These are phyloP conservation scores for Lepidonotus clava DNA, from an alignment of 2,888 invertebrate species.

Conservation along the genomic window DNA sequence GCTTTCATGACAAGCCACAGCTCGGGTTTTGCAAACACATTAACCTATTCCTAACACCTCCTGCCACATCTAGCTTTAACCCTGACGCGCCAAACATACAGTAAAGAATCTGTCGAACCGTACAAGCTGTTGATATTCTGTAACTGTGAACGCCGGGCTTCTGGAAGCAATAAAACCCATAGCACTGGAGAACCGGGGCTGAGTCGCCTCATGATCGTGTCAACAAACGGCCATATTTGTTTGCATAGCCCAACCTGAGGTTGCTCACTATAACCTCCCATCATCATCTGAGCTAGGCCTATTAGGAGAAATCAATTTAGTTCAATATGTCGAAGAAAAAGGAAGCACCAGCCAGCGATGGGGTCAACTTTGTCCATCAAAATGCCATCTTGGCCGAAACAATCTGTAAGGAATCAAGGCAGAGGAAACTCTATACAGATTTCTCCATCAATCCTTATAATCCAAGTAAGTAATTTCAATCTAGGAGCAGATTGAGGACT, in stretches of 20 bases:
- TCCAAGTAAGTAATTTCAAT: constrained; percentile 39
- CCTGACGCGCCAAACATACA: too few relatives aligned
- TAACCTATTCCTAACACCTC: too few relatives aligned
- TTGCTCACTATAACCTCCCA: background rate
- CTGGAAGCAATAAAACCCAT: too few relatives aligned
- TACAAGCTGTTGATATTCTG: constrained; percentile 10
- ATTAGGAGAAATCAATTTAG: background rate
- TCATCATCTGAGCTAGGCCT: too few relatives aligned
- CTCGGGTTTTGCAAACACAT: background rate
- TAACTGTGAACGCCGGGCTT: too few relatives aligned
- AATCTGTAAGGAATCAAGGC: constrained; percentile 36
- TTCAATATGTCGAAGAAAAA: constrained; percentile 42
- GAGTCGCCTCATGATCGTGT: constrained; percentile 33
- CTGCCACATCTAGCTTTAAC: background rate
- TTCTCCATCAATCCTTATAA: constrained; percentile 53
- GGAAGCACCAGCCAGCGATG: background rate
- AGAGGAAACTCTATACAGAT: constrained; percentile 18
- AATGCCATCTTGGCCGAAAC: constrained; percentile 47
- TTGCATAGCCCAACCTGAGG: constrained; percentile 1
- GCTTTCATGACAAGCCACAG: background rate
- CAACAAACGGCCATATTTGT: constrained; percentile 48
- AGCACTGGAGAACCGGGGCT: background rate
- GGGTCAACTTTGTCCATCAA: constrained; percentile 31
- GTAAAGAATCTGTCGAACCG: too few relatives aligned
- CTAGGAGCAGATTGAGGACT: background rate